phyloP scores from a whole-genome alignment of 1,140 invertebrate genomes.

The Solen grandis region DNA sequence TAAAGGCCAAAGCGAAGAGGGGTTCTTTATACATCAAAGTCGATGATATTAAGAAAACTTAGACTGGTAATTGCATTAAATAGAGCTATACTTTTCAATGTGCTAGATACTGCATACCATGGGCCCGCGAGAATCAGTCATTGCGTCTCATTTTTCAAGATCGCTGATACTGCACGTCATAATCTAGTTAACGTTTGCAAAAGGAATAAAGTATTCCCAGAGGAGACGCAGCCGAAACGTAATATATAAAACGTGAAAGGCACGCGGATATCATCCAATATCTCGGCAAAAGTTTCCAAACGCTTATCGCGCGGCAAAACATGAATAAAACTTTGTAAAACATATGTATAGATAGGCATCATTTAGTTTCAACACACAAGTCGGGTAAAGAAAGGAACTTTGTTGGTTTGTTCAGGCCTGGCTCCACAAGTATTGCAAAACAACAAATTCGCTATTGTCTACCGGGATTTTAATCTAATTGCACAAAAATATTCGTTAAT shows the following conservation, averaged over 20 bases:
- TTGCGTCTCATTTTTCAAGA: neutral
- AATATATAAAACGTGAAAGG: neutral
- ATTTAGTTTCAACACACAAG: conserved; percentile 33
- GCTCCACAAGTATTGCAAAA: conserved; percentile 17
- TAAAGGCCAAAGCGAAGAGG: too few species aligned
- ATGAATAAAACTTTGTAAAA: conserved; percentile 53
- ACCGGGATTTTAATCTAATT: neutral
- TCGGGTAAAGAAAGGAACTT: conserved; percentile 31
- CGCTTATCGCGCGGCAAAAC: conserved; percentile 46
- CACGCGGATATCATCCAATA: neutral
- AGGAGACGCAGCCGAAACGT: neutral
- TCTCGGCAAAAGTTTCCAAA: neutral
- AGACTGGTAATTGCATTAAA: too few species aligned
- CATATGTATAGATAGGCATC: conserved; percentile 55
- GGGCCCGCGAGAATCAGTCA: too few species aligned
- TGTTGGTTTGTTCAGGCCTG: conserved; percentile 25
- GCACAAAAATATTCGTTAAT: neutral
- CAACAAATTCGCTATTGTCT: conserved; percentile 34
- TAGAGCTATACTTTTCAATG: too few species aligned
- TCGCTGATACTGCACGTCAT: neutral
- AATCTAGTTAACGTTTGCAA: neutral
- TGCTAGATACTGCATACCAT: too few species aligned
- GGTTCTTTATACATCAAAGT: too few species aligned
- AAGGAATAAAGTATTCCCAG: neutral
- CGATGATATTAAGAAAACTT: too few species aligned